Evolutionary conservation across 2,113 vertebrate species (phyloP), one percentile per base, ranked within the genome.

Genomic region (Scartelaos histophorus): DNA sequence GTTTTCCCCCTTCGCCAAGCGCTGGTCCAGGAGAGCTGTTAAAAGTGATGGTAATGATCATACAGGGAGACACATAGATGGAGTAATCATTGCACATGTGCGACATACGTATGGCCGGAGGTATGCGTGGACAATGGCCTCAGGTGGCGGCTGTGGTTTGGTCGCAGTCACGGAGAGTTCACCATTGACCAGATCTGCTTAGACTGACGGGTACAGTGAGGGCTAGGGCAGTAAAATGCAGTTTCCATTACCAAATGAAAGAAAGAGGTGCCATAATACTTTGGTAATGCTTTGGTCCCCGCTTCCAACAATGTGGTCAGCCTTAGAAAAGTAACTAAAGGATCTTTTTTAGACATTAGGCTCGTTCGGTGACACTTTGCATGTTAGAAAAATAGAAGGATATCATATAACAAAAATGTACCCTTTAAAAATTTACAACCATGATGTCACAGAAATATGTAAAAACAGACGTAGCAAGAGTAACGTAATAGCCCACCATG

Each of bases 1-100:
- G 84, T 86, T 85, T 83, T 82, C 89, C 84, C 85, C 71, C 70
- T 61, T 84, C 82, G 49, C 82, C 75, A 75, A 71, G 77, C 79
- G 84, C 84, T 85, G 67, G 83, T 84, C 77, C 76, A 83, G 77
- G 76, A 73, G 69, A 72, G 82, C 72, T 56, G 76, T 80, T 83
- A 66, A 85, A 84, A 71, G 46, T 76, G 82, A 87, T 80, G 58
- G 54, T 84, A 69, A 54, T 49, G 82, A 79, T 85, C 78, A 75
- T 82, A 79, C 83, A 86, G 79, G 82, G 75, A 87, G 87, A 80
- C 83, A 43, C 81, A 80, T 71, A 79, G 74, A 60, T 76, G 69
- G 49, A 80, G 79, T 83, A 79, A 87, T 81, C 80, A 75, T 73
- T 65, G 71, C 78, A 53, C 79, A 80, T 73, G 76, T 81, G 80